Conservation (phyloP, 2,113 vertebrate species). For the human (Homo sapiens) region GRCh38 chr2:144609001-144609500, state of each 20-base stretch:
- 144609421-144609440: slow-evolving; percentile 43
- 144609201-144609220: neutral
- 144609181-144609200: neutral
- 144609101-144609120: neutral
- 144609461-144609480: slow-evolving; percentile 58
- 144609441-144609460: slow-evolving; percentile 58
- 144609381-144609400: neutral
- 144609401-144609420: neutral
- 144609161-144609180: neutral
- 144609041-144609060: slow-evolving; percentile 68
- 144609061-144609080: slow-evolving; percentile 26
- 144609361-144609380: neutral
- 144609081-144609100: neutral
- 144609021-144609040: slow-evolving; percentile 66
- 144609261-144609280: slow-evolving; percentile 23
- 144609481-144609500: slow-evolving; percentile 47
- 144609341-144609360: slow-evolving; percentile 21
- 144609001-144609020: slow-evolving; percentile 69
- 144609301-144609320: neutral
- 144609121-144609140: neutral
- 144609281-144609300: neutral
- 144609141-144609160: slow-evolving; percentile 10
- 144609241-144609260: neutral
- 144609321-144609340: neutral
- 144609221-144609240: neutral